Conservation (phyloP, 2,888 invertebrate species). For the Gymnosoma rotundatum region DNA sequence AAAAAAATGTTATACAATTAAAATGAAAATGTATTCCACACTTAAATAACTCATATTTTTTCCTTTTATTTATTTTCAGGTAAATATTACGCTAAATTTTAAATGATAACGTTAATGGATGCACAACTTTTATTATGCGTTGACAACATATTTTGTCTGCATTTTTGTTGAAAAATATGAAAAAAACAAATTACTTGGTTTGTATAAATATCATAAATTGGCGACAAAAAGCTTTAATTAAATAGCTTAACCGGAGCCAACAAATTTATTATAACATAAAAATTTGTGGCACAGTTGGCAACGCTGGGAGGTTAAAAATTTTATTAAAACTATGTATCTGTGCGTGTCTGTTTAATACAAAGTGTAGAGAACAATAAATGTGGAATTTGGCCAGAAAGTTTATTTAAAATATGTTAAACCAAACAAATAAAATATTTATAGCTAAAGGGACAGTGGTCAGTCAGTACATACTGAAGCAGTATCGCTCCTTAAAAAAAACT, state of each 20-base stretch:
- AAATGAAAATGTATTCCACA: conserved; percentile 46
- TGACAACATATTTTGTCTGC: conserved; percentile 35
- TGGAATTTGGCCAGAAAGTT: background rate
- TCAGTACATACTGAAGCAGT: too few relatives aligned
- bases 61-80: conserved; percentile 56
- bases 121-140: conserved; percentile 46
- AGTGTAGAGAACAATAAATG: background rate
- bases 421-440: background rate
- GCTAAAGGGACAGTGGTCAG: background rate
- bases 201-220: background rate
- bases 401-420: background rate
- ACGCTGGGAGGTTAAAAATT: conserved; percentile 3
- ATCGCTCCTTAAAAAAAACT: too few relatives aligned
- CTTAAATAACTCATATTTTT: conserved; percentile 32
- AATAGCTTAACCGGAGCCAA: conserved; percentile 57
- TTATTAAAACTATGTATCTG: conserved; percentile 11
- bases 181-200: conserved; percentile 35
- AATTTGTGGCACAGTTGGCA: conserved; percentile 55
- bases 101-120: conserved; percentile 41
- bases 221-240: conserved; percentile 44
- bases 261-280: conserved; percentile 58
- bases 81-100: conserved; percentile 38
- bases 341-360: too few relatives aligned
- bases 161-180: conserved; percentile 3
- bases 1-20: conserved; percentile 40